Evolutionary conservation across 2,888 invertebrate genomes (phyloP).

Genomic region (Tolmerus cingulatus): DNA sequence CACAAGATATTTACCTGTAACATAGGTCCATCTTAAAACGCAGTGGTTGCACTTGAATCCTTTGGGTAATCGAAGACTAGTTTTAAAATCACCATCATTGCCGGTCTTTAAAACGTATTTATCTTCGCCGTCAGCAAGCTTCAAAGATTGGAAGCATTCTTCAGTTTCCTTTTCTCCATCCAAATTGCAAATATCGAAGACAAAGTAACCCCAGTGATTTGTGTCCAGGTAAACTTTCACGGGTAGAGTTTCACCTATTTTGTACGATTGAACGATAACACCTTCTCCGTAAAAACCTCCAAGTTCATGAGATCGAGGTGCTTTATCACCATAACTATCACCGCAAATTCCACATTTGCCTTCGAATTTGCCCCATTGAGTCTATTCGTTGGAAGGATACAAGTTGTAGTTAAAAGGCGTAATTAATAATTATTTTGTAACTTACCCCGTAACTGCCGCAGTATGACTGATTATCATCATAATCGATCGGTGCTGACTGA

Average conservation of each 20-base stretch:
- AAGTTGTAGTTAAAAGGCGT: background rate
- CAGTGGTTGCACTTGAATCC: constrained; percentile 63
- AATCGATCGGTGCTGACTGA: constrained; percentile 60
- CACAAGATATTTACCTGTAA: constrained; percentile 53
- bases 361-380: constrained; percentile 34
- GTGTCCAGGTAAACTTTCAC: constrained; percentile 58
- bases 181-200: constrained; percentile 62
- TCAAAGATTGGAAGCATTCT: constrained; percentile 62
- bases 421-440: background rate
- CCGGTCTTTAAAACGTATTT: constrained; percentile 38
- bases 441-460: constrained; percentile 36
- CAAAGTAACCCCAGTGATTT: constrained; percentile 61
- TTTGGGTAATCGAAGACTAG: constrained; percentile 56
- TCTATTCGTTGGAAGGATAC: background rate
- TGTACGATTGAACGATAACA: constrained; percentile 59
- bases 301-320: constrained; percentile 64
- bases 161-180: constrained; percentile 61
- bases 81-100: constrained; percentile 47
- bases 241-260: constrained; percentile 53
- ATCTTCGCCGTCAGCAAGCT: constrained; percentile 49
- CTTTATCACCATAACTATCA: constrained; percentile 58
- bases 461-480: constrained; percentile 59
- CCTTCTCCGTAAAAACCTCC: constrained; percentile 63
- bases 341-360: constrained; percentile 65
- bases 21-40: constrained; percentile 65